Base-by-base conservation (phyloP, 2,113 vertebrate genomes). In the Neotoma lepida region DNA sequence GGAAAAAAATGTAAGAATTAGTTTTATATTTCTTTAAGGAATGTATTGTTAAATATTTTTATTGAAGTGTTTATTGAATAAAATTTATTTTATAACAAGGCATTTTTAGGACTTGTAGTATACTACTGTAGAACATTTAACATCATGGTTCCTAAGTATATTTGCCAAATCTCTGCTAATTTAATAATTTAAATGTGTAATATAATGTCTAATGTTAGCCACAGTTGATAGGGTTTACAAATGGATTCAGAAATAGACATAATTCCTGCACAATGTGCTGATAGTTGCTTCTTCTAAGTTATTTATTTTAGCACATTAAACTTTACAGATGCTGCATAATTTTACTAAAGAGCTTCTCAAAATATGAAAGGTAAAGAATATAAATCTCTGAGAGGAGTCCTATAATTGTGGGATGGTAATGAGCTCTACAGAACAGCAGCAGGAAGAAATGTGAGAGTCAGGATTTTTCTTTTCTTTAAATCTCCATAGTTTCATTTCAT, bases 281-380 rank as follows among this genome's bases (percentile, higher is more conserved):
- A 77, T 13, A 66, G 39, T 49, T 63, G 17, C 66, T 90, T 41
- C 41, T 41, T 88, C 20, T 41, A 51, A 41, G 12, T 70, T 74
- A 56, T 88, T 89, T 54, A 70, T 80, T 91, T 93, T 80, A 30
- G 14, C 49, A 80, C 63, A 77, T 70, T 71, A 85, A 90, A 20
- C 9, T 33, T 94, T 93, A 81, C 9, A 61, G 51, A 66, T 92
- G 41, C 54, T 92, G 14, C 54, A 26, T 85, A 13, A 68, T 95
- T 95, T 68, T 89, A 68, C 13, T 28, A 80, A 90, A 56, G 56
- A 70, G 28, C 77, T 91, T 70, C 17, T 35, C 70, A 90, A 51
- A 87, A 85, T 20, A 68, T 15, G 58, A 66, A 90, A 64, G 28
- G 30, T 76, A 86, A 95, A 74, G 44, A 77, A 39, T 20, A 28